A percentile compares a stretch with the other conserved stretches of the same genome.
Conservation (phyloP, 2,888 invertebrate genomes). For the Phyllotreta striolata region DNA sequence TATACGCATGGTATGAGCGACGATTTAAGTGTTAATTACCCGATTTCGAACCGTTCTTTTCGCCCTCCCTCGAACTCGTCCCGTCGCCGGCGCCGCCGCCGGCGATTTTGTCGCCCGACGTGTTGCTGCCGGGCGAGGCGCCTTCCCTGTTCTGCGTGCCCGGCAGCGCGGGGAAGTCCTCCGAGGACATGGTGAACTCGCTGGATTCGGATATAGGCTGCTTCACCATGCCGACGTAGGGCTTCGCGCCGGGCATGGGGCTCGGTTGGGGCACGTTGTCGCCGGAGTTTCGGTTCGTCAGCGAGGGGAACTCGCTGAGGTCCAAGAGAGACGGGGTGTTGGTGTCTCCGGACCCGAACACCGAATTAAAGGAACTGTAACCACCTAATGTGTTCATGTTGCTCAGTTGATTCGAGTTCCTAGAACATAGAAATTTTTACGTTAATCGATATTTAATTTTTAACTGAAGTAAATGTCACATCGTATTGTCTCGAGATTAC, state of each 20-base stretch:
- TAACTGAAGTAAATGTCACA: no score
- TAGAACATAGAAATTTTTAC: constrained; percentile 52
- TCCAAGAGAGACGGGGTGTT: constrained; percentile 86
- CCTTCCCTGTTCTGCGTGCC: constrained; percentile 83
- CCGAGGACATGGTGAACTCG: constrained; percentile 97
- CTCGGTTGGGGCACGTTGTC: constrained; percentile 80
- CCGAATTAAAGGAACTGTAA: constrained; percentile 75
- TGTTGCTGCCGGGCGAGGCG: constrained; percentile 68
- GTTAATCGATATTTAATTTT: not conserved
- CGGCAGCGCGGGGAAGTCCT: constrained; percentile 99
- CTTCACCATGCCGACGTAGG: constrained; percentile 96
- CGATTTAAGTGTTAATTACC: no score
- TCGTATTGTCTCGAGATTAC: no score
- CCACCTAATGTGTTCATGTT: constrained; percentile 71
- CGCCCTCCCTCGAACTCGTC: constrained; percentile 50
- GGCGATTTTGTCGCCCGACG: constrained; percentile 47
- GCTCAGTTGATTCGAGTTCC: constrained; percentile 68
- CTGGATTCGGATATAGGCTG: constrained; percentile 86
- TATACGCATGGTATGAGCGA: no score
- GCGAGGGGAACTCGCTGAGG: constrained; percentile 91
- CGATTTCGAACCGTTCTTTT: constrained; percentile 53
- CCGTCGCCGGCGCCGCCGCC: constrained; percentile 52
- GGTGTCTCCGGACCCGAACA: constrained; percentile 72
- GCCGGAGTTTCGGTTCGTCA: constrained; percentile 83
- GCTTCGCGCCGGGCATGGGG: constrained; percentile 90